Base-by-base conservation (phyloP, 2,888 invertebrate genomes). In the Drosophila mimica region DNA sequence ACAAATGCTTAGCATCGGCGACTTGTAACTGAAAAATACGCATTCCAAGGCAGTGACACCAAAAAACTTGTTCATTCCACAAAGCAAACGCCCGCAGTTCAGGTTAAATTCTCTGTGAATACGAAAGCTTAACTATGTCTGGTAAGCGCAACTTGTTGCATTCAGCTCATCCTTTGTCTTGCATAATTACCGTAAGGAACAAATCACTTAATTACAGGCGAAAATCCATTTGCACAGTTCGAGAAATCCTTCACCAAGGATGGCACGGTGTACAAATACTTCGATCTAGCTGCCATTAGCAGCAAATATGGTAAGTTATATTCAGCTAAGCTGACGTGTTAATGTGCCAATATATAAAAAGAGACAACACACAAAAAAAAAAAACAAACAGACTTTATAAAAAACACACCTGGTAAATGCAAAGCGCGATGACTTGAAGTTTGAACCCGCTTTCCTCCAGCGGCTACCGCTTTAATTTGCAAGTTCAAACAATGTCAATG, bases 291-390 rank as follows among this genome's bases (percentile, higher is more conserved):
- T 6, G 94, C 94, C 15, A 94, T 99, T 43, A 96, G 97, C 70
- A 92, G 94, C 40, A 95, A 97, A 94, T 98, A 97, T 94, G 96
- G 98, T 98, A 94, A 95, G 95, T 93, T 1, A 8, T 17, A 46
- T 46, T 46, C 15, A 46, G 15, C 15, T 46, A 46, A 25, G 46
- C 1, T 46, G 25, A 76, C 83, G 83, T 81, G 73, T 56, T 56
- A 30, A 51, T 34, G 61, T 30, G 43, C 34, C 4, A 4, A 31
- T 36, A 57, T 51, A 25, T 28, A 15, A 20, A 46, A 40, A 53
- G 38, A 25, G 28, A 17, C 15, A 34, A 36, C 25, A 36, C 34
- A 36, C 15, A 36, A 20, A 20, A 11, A 13, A 20, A 13, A 11
- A 15, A 54, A 34, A 20, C 7, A 25, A 0, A 11, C 33, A 20